Percentiles rank a stretch among this genome's conserved stretches.
phyloP scores from a whole-genome alignment of 2,113 vertebrate genomes.

The Urocitellus parryii region DNA sequence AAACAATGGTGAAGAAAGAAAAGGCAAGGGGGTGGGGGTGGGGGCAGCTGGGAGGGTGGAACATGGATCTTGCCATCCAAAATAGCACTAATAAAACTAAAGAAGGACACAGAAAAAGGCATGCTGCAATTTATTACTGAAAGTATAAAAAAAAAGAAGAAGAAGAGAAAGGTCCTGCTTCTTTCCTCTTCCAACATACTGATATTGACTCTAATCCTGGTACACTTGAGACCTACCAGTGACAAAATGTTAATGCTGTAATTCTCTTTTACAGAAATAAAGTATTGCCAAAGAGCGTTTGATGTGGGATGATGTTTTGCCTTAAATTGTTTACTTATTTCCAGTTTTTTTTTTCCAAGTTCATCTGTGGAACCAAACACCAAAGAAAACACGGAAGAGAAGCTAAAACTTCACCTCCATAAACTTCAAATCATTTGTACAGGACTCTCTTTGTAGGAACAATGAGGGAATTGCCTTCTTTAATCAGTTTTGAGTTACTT shows the following conservation, averaged over 20 bases:
- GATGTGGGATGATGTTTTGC: background rate
- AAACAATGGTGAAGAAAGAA: conserved; percentile 80
- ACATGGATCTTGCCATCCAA: conserved; percentile 63
- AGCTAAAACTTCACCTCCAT: background rate
- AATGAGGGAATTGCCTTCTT: background rate
- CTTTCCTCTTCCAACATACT: background rate
- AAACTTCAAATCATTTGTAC: background rate
- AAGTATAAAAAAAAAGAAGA: conserved; percentile 28
- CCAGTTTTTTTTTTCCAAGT: background rate
- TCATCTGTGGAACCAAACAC: background rate
- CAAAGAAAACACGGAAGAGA: background rate
- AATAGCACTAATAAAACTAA: conserved; percentile 60
- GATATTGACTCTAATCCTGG: background rate
- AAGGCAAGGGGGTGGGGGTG: background rate
- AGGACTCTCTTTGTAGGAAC: background rate
- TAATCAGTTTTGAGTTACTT: background rate
- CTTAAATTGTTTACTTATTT: background rate
- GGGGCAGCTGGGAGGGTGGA: background rate
- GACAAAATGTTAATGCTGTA: background rate
- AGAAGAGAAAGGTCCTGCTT: background rate
- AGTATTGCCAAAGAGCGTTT: background rate
- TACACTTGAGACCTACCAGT: background rate
- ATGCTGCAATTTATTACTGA: conserved; percentile 15
- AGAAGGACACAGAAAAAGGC: conserved; percentile 52
- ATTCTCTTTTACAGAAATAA: conserved; percentile 19